A percentile compares a stretch with the other conserved stretches of the same genome.
Evolutionary conservation across 1,140 invertebrate species (phyloP).

Genomic region (Lethocerus indicus): DNA sequence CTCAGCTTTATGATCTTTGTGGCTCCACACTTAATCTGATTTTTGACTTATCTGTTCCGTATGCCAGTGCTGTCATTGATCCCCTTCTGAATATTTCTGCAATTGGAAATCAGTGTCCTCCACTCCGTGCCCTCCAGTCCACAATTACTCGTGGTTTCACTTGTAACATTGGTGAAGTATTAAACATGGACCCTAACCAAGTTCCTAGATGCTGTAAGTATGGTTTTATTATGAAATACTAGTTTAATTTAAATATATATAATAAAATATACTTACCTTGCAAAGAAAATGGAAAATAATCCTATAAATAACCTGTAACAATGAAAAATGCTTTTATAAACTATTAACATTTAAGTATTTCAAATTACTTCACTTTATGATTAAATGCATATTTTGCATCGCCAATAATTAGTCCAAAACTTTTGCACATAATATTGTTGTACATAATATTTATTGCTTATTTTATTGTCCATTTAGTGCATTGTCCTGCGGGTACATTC

Average conservation of each 20-base stretch:
- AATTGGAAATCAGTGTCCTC: constrained; percentile 81
- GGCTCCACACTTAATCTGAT: constrained; percentile 84
- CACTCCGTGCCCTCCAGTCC: constrained; percentile 69
- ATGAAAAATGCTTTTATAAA: neutral
- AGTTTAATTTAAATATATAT: neutral
- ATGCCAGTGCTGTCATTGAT: constrained; percentile 80
- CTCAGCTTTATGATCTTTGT: constrained; percentile 83
- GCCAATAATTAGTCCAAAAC: neutral
- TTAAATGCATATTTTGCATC: neutral
- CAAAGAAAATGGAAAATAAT: neutral
- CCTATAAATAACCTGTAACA: neutral
- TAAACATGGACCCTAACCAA: constrained; percentile 79
- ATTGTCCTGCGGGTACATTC: constrained; percentile 89
- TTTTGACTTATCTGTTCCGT: constrained; percentile 84
- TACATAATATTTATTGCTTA: constrained; percentile 10
- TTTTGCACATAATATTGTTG: neutral
- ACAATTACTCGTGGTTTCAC: constrained; percentile 75
- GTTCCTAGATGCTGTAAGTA: constrained; percentile 82
- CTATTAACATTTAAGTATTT: neutral
- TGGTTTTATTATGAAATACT: constrained; percentile 3
- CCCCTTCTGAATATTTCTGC: constrained; percentile 73
- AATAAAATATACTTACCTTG: neutral
- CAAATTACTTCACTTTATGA: neutral
- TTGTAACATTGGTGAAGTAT: constrained; percentile 80
- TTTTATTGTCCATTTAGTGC: no score